Evolutionary conservation across 2,113 vertebrate species (phyloP).

Genomic region (mouse (Mus musculus)): DNA sequence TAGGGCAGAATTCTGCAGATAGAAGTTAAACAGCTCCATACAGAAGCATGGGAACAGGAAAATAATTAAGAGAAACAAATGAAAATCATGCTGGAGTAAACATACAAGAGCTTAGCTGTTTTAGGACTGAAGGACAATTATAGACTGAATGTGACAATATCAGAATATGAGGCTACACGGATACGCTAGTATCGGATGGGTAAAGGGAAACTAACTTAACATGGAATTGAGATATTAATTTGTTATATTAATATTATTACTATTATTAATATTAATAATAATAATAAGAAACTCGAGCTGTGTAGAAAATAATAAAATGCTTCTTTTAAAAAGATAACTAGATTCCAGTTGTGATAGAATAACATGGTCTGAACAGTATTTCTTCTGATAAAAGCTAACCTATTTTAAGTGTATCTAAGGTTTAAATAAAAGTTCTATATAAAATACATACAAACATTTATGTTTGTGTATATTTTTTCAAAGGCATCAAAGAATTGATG

Average conservation of each 20-base stretch:
- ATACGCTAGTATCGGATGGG: not conserved
- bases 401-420: not conserved
- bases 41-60: not conserved
- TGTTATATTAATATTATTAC: too few species aligned
- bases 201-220: not conserved
- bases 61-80: not conserved
- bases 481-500: not conserved
- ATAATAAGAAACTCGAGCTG: not conserved
- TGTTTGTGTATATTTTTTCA: not conserved
- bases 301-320: not conserved
- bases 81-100: not conserved
- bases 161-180: not conserved
- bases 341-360: not conserved
- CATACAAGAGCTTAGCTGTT: not conserved
- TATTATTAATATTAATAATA: too few species aligned
- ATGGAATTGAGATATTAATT: not conserved
- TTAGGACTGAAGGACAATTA: not conserved
- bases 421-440: not conserved
- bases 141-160: not conserved
- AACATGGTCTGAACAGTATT: not conserved
- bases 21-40: not conserved
- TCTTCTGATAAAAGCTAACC: not conserved
- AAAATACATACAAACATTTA: not conserved
- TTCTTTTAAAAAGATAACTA: not conserved
- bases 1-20: too few species aligned